Percentiles rank a stretch among this genome's conserved stretches.
phyloP scores from a whole-genome alignment of 2,888 invertebrate species.

The Nomada flava region DNA sequence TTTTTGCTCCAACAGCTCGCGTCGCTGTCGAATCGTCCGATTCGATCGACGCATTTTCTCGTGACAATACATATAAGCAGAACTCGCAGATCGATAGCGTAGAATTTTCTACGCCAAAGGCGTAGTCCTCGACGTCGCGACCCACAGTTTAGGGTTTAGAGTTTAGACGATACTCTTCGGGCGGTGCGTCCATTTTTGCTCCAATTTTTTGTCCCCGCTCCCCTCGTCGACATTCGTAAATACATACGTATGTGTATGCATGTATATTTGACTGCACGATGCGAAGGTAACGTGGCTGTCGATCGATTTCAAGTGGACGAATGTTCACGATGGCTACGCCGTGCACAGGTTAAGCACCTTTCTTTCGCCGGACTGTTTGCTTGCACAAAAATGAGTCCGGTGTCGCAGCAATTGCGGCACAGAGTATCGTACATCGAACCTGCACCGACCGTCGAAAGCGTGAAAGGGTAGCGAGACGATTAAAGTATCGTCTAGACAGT shows the following conservation, averaged over 20 bases:
- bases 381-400: not conserved
- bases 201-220: not conserved
- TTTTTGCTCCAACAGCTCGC: not conserved
- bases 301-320: constrained; percentile 32
- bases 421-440: no score
- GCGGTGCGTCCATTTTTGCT: not conserved
- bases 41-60: constrained; percentile 1
- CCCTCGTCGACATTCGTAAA: not conserved
- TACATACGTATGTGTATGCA: not conserved
- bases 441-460: no score
- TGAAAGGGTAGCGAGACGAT: no score
- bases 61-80: not conserved
- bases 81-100: constrained; percentile 17
- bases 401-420: no score
- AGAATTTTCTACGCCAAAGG: not conserved
- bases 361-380: not conserved
- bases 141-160: no score
- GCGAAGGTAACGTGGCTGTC: not conserved
- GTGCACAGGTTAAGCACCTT: not conserved
- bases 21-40: not conserved
- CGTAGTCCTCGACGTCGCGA: no score
- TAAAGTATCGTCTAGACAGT: not conserved
- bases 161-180: not conserved
- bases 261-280: not conserved
- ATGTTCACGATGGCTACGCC: constrained; percentile 14